Base-by-base conservation (phyloP, 2,888 invertebrate genomes). In the Eilema griseolum region DNA sequence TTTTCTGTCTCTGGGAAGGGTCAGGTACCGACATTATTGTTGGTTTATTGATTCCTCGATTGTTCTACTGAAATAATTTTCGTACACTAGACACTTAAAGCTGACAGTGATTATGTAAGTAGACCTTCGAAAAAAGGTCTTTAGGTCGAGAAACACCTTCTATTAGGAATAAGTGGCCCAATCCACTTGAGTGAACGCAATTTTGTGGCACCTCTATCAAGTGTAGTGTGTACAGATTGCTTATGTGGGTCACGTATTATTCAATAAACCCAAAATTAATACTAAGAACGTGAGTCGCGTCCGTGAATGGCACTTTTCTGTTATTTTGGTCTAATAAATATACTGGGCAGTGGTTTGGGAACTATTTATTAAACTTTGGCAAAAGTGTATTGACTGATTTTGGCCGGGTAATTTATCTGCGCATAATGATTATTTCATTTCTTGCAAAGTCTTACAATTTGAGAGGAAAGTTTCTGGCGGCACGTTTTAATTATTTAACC, bases 211-310 rank as follows among this genome's bases (percentile, higher is more conserved):
- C 86, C 87, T 88, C 88, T 89, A 88, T 89, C 86, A 87, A 85
- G 78, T 76, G 74, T 80, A 82, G 82, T 75, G 71, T 78, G 73
- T 79, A 80, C 81, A 81, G 84, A 90, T 92, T 88, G 86, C 80
- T 80, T 86, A 91, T 92, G 90, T 88, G 78, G 88, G 88, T 91
- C 93, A 93, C 93, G 93, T 93, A 90, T 90, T 90, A 93, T 93
- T 93, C 92, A 93, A 93, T 93, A 93, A 92, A 91, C 93, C 90
- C 91, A 90, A 92, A 93, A 93, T 93, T 93, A 93, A 93, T 93
- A 93, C 89, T 85, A 85, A 70, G 85, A 73, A 93, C 93, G 93
- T 93, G 93, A 88, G 86, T 70, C 74, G 92, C 84, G 76, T 91
- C 79, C 77, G 77, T 71, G 78, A 90, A 87, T 84, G 85, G 81